Base-by-base conservation (phyloP, 2,888 invertebrate genomes). In the Cosmopolites sordidus region DNA sequence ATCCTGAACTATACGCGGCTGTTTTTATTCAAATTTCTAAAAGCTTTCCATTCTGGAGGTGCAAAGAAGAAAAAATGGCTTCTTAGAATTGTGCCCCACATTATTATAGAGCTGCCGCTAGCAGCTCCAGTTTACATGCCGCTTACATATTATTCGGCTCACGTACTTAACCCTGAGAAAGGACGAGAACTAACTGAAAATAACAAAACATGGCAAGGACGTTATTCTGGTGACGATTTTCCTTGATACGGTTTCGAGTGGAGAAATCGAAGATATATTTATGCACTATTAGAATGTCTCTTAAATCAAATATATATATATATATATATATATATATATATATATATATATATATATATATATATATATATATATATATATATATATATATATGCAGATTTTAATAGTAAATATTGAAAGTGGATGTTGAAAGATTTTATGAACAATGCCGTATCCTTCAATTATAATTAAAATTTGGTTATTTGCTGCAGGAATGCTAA, bases 91-190 rank as follows among this genome's bases (percentile, higher is more conserved):
- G 22, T 22, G 3, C 8, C 8, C 22, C 4, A 22, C 27, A 43
- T 43, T 49, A 49, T 49, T 49, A 49, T 41, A 43, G 48, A 43
- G 42, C 40, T 37, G 15, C 33, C 43, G 44, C 38, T 43, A 43
- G 48, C 42, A 42, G 42, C 18, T 44, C 39, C 38, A 50, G 43
- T 50, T 50, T 50, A 44, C 39, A 50, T 48, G 40, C 27, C 33
- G 41, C 48, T 17, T 42, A 50, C 44, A 50, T 50, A 43, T 50
- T 44, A 50, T 50, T 50, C 50, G 38, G 37, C 43, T 50, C 44
- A 50, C 43, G 50, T 38, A 43, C 29, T 38, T 16, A 16, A 39
- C 43, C 43, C 44, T 22, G 39, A 44, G 38, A 39, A 38, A 43
- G 50, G 39, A 22, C 39, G 50, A n/a, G 39, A 50, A 50, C 37